phyloP scores from a whole-genome alignment of 2,888 invertebrate species.

The Hypsopygia costalis region DNA sequence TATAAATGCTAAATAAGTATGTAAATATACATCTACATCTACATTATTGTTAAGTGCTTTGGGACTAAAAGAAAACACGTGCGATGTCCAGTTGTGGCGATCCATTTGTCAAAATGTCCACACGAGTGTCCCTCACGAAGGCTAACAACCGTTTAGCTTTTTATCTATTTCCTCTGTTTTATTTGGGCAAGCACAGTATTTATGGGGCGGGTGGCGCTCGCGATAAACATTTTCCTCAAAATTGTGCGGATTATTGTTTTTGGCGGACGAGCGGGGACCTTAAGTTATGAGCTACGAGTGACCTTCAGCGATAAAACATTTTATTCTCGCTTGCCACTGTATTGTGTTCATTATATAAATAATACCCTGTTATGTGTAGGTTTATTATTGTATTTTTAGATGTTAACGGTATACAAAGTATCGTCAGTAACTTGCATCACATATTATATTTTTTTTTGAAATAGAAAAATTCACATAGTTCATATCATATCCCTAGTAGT shows the following conservation, averaged over 20 bases:
- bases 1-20: too few relatives aligned
- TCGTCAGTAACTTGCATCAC: too few relatives aligned
- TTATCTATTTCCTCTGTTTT: slow-evolving; percentile 72
- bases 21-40: too few relatives aligned
- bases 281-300: slow-evolving; percentile 63
- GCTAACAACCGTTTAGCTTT: slow-evolving; percentile 60
- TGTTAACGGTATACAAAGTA: too few relatives aligned
- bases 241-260: slow-evolving; percentile 73
- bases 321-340: slow-evolving; percentile 8
- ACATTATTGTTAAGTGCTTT: too few relatives aligned
- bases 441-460: too few relatives aligned
- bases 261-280: slow-evolving; percentile 57
- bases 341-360: neutral
- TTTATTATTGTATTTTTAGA: too few relatives aligned
- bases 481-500: too few relatives aligned
- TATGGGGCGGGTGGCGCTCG: slow-evolving; percentile 68
- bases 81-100: neutral
- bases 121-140: slow-evolving; percentile 38
- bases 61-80: too few relatives aligned
- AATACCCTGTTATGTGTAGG: too few relatives aligned
- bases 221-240: slow-evolving; percentile 75
- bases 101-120: slow-evolving; percentile 52
- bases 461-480: too few relatives aligned
- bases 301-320: slow-evolving; percentile 51
- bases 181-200: slow-evolving; percentile 62